Evolutionary conservation across 2,888 invertebrate species (phyloP).

Genomic region (Drosophila melanosoma): DNA sequence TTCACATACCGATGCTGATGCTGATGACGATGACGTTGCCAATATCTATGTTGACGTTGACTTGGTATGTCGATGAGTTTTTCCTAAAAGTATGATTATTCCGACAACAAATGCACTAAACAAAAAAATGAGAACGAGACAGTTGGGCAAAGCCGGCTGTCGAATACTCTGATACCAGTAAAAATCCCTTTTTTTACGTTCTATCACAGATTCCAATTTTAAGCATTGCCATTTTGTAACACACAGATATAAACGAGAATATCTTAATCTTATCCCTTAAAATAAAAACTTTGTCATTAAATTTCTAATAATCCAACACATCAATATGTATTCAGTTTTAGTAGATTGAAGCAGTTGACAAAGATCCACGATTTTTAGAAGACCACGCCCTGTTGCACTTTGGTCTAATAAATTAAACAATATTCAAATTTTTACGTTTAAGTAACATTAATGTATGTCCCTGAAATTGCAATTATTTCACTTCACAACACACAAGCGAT

Average conservation of each 20-base stretch:
- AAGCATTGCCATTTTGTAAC: too few relatives aligned
- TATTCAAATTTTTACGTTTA: not conserved
- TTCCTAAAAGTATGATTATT: not conserved
- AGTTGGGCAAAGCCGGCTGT: not conserved
- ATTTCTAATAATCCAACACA: not conserved
- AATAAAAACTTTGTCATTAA: not conserved
- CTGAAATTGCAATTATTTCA: not conserved
- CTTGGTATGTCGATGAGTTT: not conserved
- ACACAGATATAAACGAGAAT: too few relatives aligned
- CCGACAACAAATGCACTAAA: not conserved
- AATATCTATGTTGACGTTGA: not conserved
- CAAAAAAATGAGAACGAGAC: too few relatives aligned
- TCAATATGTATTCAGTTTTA: not conserved
- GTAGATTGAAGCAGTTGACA: not conserved
- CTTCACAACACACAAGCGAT: not conserved
- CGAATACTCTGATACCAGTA: not conserved
- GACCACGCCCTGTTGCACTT: not conserved
- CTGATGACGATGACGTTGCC: not conserved
- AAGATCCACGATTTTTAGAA: not conserved
- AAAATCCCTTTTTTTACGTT: too few relatives aligned
- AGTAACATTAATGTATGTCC: not conserved
- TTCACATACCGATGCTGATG: not conserved
- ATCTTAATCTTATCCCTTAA: not conserved
- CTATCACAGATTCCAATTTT: too few relatives aligned
- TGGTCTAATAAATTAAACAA: not conserved